Evolutionary conservation across 2,888 invertebrate species (phyloP).

Genomic region (Xanthia togata): DNA sequence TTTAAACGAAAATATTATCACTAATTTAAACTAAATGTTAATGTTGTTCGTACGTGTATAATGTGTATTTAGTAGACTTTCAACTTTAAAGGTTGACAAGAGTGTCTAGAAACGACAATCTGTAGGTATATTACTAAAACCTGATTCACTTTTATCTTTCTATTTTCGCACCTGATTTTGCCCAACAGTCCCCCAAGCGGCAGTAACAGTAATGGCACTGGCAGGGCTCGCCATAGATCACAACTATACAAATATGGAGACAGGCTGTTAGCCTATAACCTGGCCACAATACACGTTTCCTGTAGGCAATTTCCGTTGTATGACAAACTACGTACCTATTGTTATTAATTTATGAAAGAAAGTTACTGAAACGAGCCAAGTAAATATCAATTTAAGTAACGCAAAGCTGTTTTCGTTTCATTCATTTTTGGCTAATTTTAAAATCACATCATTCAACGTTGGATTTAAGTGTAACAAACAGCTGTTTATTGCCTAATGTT

Average conservation of each 20-base stretch:
- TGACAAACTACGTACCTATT: constrained; percentile 48
- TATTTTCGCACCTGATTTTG: not conserved
- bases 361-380: not conserved
- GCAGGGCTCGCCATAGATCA: constrained; percentile 43
- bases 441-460: not conserved
- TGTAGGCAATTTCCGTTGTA: constrained; percentile 46
- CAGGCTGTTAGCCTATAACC: constrained; percentile 51
- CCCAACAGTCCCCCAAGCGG: not conserved
- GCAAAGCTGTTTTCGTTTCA: not conserved
- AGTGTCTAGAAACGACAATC: too few relatives aligned
- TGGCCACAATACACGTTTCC: constrained; percentile 37
- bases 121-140: too few relatives aligned
- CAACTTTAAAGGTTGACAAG: too few relatives aligned
- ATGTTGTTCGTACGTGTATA: too few relatives aligned
- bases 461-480: not conserved
- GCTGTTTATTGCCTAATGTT: not conserved
- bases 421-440: not conserved
- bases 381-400: not conserved
- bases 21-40: too few relatives aligned
- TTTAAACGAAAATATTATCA: too few relatives aligned
- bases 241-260: constrained; percentile 52
- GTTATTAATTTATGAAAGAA: constrained; percentile 35
- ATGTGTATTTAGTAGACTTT: too few relatives aligned
- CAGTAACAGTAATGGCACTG: constrained; percentile 9
- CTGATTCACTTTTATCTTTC: not conserved